Evolutionary conservation across 2,888 invertebrate species (phyloP).

Genomic region (Acanthoscelides obtectus): DNA sequence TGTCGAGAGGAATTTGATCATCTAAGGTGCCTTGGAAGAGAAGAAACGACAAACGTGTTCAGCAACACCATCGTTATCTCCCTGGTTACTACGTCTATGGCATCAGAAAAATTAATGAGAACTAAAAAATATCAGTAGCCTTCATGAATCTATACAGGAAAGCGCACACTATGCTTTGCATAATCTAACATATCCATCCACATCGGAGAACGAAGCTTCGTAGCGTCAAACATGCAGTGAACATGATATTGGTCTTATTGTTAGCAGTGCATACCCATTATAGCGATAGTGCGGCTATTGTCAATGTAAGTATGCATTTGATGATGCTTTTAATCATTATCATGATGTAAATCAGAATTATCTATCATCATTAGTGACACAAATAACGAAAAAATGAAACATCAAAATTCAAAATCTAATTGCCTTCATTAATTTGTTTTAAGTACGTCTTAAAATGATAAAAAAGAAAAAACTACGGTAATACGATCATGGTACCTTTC

Average conservation of each 20-base stretch:
- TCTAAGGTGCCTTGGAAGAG: no score
- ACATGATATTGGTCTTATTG: background rate
- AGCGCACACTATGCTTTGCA: background rate
- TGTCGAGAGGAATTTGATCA: no score
- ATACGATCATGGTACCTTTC: no score
- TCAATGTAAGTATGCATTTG: constrained; percentile 12
- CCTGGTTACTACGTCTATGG: background rate
- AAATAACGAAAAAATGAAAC: no score
- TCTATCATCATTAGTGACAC: no score
- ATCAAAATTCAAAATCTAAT: no score
- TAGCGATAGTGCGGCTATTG: constrained; percentile 6
- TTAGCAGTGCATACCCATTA: background rate
- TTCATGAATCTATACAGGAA: background rate
- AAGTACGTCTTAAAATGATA: no score
- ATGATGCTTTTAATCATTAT: background rate
- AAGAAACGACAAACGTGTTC: no score
- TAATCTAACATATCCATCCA: background rate
- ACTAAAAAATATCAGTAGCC: background rate
- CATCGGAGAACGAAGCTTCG: background rate
- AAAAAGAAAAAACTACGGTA: no score
- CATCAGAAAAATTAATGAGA: background rate
- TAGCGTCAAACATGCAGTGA: background rate
- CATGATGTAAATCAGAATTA: no score
- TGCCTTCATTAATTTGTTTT: no score
- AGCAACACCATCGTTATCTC: no score